Base-by-base conservation (phyloP, 2,888 invertebrate genomes). In the Venusia cambrica region DNA sequence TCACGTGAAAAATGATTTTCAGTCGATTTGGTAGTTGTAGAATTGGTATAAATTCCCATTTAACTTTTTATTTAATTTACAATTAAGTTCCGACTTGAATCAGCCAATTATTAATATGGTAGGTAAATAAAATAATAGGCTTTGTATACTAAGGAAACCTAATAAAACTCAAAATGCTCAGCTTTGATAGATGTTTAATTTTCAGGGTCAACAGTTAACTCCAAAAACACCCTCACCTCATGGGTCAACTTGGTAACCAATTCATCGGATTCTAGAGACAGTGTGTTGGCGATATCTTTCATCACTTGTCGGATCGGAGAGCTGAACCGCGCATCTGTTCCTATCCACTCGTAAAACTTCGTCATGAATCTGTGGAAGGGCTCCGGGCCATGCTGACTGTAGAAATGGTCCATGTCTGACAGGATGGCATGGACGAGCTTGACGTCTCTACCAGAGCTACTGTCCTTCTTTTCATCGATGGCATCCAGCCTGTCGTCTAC, bases 371-470 rank as follows among this genome's bases (percentile, higher is more conserved):
- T 32, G 19, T 58, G 56, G 33, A 78, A 78, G 0, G 66, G 67
- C 16, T 67, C 63, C 0, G 45, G 25, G 9, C 57, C 67, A 0
- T 51, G 43, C 5, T 51, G 62, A 17, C 58, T 57, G 14, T 69
- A 80, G 19, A 73, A 53, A 22, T 72, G 63, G 41, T 83, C 81
- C 56, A 83, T 49, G 39, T 83, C 80, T 2, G 80, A 79, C 3
- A 83, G 39, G 37, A 81, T 77, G 0, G 53, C 54, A 20, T 75
- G 57, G 0, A 76, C 45, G 17, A 83, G 37, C 12, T 66, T 51
- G 1, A 67, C 54, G 4, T 81, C 78, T 14, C 57, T 57, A 0
- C 62, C 63, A 6, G 54, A 48, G 2, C 37, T 28, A 1, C 37
- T 20, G 4, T 56, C 48, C 9, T 24, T 41, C 9, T 59, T 46